Evolutionary conservation across 2,113 vertebrate genomes (phyloP).

Genomic region (Orcinus orca): DNA sequence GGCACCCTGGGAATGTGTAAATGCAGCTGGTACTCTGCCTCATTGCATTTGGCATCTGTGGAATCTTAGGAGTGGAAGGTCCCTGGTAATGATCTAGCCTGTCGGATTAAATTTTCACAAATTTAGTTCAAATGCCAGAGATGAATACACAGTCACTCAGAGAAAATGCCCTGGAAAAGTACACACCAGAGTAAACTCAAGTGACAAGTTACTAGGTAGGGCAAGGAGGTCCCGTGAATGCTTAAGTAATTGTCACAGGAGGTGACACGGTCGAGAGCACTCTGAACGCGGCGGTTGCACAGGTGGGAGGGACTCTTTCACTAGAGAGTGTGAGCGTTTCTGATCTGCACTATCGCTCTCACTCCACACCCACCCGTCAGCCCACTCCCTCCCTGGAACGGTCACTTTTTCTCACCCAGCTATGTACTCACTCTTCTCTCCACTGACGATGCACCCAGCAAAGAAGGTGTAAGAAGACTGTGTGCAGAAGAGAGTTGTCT

Average conservation of each 20-base stretch:
- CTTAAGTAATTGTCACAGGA: neutral
- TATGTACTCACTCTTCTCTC: neutral
- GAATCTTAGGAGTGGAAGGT: neutral
- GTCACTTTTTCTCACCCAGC: neutral
- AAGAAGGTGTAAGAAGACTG: neutral
- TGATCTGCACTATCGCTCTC: neutral
- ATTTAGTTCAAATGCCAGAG: slow-evolving; percentile 6
- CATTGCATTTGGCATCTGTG: fast-evolving
- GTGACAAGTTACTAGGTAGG: neutral
- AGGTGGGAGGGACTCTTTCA: neutral
- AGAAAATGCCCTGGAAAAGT: neutral
- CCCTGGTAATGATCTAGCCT: neutral
- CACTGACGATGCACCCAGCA: fast-evolving
- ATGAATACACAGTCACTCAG: neutral
- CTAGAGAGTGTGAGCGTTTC: fast-evolving
- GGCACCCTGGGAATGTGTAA: neutral
- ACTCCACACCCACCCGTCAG: fast-evolving
- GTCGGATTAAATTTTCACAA: slow-evolving; percentile 5
- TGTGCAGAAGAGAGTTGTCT: neutral
- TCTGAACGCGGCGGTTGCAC: neutral
- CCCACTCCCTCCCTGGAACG: fast-evolving
- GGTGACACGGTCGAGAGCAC: fast-evolving
- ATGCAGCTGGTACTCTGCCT: neutral
- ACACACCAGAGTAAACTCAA: neutral
- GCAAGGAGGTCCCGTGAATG: neutral